Evolutionary conservation across 2,797 vertebrate species (phyloP).

Genomic region (Cichlasoma orientale): DNA sequence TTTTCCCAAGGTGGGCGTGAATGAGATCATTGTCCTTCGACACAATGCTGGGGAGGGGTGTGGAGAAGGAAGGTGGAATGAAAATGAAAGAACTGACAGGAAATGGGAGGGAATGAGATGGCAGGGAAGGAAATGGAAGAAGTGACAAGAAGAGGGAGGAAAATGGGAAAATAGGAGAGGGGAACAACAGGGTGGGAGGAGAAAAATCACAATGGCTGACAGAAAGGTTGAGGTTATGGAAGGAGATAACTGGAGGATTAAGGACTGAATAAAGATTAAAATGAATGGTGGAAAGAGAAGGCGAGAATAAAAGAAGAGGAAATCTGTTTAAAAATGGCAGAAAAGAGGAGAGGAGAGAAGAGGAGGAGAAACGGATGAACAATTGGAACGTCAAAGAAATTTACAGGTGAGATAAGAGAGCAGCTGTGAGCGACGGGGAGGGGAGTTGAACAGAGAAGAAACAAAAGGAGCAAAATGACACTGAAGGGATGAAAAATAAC

Average conservation of each 20-base stretch:
- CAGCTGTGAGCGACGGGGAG: no score
- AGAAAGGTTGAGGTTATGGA: not conserved
- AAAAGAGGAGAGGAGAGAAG: not conserved
- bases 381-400: not conserved
- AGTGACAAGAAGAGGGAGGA: not conserved
- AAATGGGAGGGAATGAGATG: not conserved
- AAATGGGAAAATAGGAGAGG: not conserved
- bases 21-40: constrained; percentile 68
- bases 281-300: not conserved
- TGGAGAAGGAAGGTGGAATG: not conserved
- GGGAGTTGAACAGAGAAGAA: not conserved
- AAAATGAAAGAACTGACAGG: constrained; percentile 7
- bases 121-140: not conserved
- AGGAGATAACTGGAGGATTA: not conserved
- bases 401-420: not conserved
- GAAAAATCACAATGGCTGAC: not conserved
- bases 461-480: not conserved
- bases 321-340: not conserved
- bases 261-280: not conserved
- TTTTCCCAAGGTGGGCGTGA: constrained; percentile 59
- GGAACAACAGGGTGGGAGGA: not conserved
- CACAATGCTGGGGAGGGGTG: not conserved
- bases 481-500: not conserved
- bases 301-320: not conserved
- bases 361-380: not conserved